phyloP scores from a whole-genome alignment of 23 tunicate genomes.

The Botrylloides violaceus region DNA sequence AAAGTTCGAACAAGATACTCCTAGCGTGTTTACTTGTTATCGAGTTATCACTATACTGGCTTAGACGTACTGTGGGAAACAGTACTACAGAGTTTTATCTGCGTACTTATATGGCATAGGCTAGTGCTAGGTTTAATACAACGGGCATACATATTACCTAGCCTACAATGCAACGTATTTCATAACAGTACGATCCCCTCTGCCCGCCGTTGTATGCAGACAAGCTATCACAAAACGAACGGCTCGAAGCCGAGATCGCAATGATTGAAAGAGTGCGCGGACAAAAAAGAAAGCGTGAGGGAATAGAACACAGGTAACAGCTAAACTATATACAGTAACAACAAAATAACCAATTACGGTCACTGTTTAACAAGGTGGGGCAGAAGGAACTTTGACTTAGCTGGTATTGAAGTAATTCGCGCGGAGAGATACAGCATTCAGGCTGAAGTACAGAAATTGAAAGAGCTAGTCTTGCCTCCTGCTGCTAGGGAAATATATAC shows the following conservation, averaged over 20 bases:
- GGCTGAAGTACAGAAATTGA: constrained; percentile 70
- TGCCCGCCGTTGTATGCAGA: constrained; percentile 61
- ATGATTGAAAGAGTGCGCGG: constrained; percentile 90
- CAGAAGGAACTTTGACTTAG: constrained; percentile 59
- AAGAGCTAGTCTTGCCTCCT: constrained; percentile 67
- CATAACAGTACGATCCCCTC: constrained; percentile 55
- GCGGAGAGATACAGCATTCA: constrained; percentile 51
- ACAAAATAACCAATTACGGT: neutral
- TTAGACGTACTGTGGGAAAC: too few species aligned
- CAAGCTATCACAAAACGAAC: constrained; percentile 68
- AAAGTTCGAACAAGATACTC: too few species aligned
- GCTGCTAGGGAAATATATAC: constrained; percentile 88
- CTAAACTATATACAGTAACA: neutral
- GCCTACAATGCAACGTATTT: too few species aligned
- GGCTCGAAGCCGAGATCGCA: constrained; percentile 71
- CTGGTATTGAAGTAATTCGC: constrained; percentile 49
- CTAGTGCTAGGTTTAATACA: too few species aligned
- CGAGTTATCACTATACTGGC: too few species aligned
- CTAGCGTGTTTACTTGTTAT: too few species aligned
- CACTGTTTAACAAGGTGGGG: constrained; percentile 39
- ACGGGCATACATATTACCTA: too few species aligned
- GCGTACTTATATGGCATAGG: too few species aligned
- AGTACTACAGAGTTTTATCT: too few species aligned
- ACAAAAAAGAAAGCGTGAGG: constrained; percentile 69
- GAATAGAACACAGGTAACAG: constrained; percentile 55